phyloP scores from a whole-genome alignment of 1,140 invertebrate species.

The Bombus superbus region DNA sequence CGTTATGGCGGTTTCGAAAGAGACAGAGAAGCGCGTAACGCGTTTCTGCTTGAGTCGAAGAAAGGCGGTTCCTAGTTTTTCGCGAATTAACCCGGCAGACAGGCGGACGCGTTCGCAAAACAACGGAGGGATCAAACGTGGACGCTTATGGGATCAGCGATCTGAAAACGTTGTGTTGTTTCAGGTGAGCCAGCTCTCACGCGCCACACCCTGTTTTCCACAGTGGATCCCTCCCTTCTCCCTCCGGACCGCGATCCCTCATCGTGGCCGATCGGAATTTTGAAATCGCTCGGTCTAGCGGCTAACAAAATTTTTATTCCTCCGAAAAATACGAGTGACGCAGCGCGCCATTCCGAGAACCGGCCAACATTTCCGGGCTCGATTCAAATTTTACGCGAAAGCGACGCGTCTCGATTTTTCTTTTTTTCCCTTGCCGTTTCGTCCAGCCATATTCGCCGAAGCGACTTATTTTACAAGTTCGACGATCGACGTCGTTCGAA shows the following conservation, averaged over 20 bases:
- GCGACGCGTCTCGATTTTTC: too few relatives aligned
- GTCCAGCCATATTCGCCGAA: too few relatives aligned
- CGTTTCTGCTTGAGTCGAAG: slow-evolving; percentile 42
- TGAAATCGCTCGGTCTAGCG: slow-evolving; percentile 66
- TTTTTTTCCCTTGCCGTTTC: neutral
- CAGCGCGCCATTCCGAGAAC: neutral
- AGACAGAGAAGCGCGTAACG: neutral
- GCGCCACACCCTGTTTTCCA: slow-evolving; percentile 75
- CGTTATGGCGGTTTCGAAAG: neutral
- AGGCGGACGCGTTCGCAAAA: slow-evolving; percentile 67
- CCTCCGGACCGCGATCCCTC: slow-evolving; percentile 51
- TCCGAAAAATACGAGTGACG: slow-evolving; percentile 31
- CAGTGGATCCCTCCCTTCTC: slow-evolving; percentile 55
- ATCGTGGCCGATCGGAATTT: slow-evolving; percentile 64
- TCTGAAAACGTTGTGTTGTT: slow-evolving; percentile 82
- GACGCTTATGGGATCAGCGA: slow-evolving; percentile 81
- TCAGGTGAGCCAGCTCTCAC: slow-evolving; percentile 81
- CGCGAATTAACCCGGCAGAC: slow-evolving; percentile 64
- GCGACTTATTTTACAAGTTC: neutral
- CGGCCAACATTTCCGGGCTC: slow-evolving; percentile 19
- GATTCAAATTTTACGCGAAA: neutral
- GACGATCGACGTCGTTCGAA: neutral
- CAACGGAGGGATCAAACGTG: slow-evolving; percentile 79
- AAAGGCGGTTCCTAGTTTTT: slow-evolving; percentile 54
- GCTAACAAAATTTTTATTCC: slow-evolving; percentile 55